A percentile compares a stretch with the other conserved stretches of the same genome.
phyloP scores from a whole-genome alignment of 1,140 invertebrate species.

The Panagrolaimus sp. region DNA sequence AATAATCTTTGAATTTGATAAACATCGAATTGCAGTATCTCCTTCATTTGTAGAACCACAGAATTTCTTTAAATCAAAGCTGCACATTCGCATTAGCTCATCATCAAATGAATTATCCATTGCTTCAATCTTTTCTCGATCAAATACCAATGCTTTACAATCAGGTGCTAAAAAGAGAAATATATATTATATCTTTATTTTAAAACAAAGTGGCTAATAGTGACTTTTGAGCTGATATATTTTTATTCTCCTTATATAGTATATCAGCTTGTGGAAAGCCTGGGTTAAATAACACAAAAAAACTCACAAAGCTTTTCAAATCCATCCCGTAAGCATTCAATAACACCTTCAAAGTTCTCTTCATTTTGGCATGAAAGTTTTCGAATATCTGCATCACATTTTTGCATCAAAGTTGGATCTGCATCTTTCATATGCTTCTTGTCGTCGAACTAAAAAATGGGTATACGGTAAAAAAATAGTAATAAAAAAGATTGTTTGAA shows the following conservation, averaged over 20 bases:
- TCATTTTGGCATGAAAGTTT: constrained; percentile 65
- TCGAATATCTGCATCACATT: constrained; percentile 73
- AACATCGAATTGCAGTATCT: constrained; percentile 60
- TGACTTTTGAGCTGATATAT: too few relatives aligned
- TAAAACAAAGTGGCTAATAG: too few relatives aligned
- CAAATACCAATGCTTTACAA: constrained; percentile 54
- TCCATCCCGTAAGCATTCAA: constrained; percentile 63
- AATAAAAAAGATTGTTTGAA: too few relatives aligned
- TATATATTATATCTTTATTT: not conserved
- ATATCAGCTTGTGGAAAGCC: too few relatives aligned
- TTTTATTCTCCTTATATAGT: too few relatives aligned
- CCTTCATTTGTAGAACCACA: constrained; percentile 47
- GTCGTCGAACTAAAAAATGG: constrained; percentile 53
- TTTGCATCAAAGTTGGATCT: constrained; percentile 72
- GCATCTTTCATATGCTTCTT: constrained; percentile 60
- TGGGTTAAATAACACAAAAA: too few relatives aligned
- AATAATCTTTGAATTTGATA: constrained; percentile 72
- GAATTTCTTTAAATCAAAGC: constrained; percentile 53
- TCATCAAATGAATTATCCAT: constrained; percentile 54
- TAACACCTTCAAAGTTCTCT: constrained; percentile 70
- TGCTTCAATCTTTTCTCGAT: constrained; percentile 54
- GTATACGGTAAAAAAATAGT: too few relatives aligned
- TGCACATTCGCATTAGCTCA: constrained; percentile 43
- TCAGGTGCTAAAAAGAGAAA: constrained; percentile 43
- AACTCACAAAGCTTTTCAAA: constrained; percentile 46